A percentile compares a stretch with the other conserved stretches of the same genome.
Conservation (phyloP, 2,888 invertebrate genomes). For the Abrostola triplasia region DNA sequence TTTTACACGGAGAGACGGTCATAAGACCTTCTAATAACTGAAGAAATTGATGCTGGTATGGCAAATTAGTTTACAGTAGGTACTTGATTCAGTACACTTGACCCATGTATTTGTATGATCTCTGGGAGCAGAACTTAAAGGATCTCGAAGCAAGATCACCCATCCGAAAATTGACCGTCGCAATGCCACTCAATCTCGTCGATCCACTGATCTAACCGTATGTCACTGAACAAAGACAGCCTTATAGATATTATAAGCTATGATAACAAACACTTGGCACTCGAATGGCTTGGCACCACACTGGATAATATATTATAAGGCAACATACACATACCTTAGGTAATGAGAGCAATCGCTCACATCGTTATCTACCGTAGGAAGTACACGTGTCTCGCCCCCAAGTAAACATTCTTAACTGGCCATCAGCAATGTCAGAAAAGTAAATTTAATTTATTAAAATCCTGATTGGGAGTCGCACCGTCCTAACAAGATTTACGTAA, state of each 20-base stretch:
- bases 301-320: neutral
- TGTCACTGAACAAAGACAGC: too few relatives aligned
- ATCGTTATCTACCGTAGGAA: constrained; percentile 1
- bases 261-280: neutral
- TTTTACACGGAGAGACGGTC: too few relatives aligned
- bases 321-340: neutral
- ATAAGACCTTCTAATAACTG: too few relatives aligned
- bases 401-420: neutral
- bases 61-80: too few relatives aligned
- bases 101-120: too few relatives aligned
- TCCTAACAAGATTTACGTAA: constrained; percentile 1
- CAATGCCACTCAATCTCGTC: too few relatives aligned
- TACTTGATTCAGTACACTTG: too few relatives aligned
- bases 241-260: neutral
- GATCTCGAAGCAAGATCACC: too few relatives aligned
- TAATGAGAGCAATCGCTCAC: constrained; percentile 5
- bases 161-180: too few relatives aligned
- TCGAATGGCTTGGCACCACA: neutral
- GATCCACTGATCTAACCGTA: too few relatives aligned
- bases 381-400: neutral
- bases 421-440: neutral
- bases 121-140: too few relatives aligned
- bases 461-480: neutral
- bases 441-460: constrained; percentile 4
- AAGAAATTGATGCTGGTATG: too few relatives aligned